Base-by-base conservation (phyloP, 1,140 invertebrate genomes). In the Trichonephila clavipes region DNA sequence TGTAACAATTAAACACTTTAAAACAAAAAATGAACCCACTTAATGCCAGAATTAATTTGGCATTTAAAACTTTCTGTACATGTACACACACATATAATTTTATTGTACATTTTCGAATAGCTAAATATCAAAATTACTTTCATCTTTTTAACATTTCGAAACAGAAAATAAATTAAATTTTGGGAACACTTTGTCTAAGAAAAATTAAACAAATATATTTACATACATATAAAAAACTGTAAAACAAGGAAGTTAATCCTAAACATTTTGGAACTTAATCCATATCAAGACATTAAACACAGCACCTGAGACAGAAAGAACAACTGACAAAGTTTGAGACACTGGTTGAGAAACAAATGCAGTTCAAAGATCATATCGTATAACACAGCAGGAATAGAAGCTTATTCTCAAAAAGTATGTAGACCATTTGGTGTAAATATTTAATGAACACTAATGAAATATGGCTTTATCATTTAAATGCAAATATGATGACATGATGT, bases 41-140 rank as follows among this genome's bases (percentile, higher is more conserved):
- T 81, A 88, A 93, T 88, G 64, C 90, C 91, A 91, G 51, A 28
- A 44, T 12, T 61, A 12, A 51, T 92, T 92, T 92, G 81, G 90
- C 64, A 61, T 77, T 87, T 92, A 87, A 93, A 93, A 93, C 40
- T 93, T 86, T 88, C 51, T 81, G 69, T 88, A 69, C 81, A 81
- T 64, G 88, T 82, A 44, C 83, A 93, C 69, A 93, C 92, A 93
- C 69, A 81, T 72, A 93, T 81, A 88, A 59, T 62, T 87, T 88
- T 59, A 93, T 86, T 93, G 92, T 93, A 93, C 92, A 93, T 21
- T 28, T 34, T 92, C 44, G 18, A 72, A 58, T 87, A 64, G 51
- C 86, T 92, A 92, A 69, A 93, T 93, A 93, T 93, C 92, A 93
- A 93, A 93, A 93, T 92, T 92, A 92, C 83, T 87, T 92, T 87